Percentiles rank a stretch among this genome's conserved stretches.
phyloP scores from a whole-genome alignment of 2,113 vertebrate species.

The Chelonoidis abingdonii region DNA sequence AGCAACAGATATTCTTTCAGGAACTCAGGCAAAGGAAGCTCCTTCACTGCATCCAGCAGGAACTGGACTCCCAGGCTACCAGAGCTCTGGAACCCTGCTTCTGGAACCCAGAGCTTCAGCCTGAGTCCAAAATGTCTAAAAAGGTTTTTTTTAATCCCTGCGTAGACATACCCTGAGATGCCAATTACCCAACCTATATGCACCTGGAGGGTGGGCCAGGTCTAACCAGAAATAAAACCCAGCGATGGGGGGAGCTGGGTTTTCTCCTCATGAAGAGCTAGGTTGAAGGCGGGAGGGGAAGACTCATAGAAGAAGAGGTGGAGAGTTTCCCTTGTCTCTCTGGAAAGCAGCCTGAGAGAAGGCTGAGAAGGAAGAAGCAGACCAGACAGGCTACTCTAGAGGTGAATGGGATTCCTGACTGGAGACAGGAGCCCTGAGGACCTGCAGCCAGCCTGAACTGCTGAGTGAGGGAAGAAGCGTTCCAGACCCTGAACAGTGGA shows the following conservation, averaged over 20 bases:
- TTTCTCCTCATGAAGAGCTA: no score
- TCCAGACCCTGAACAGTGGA: not conserved
- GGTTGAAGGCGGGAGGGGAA: no score
- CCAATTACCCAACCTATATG: not conserved
- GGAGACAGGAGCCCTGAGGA: no score
- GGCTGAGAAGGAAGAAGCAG: no score
- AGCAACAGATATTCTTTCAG: slow-evolving; percentile 94
- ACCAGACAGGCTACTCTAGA: no score
- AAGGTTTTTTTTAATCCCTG: not conserved
- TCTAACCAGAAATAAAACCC: not conserved
- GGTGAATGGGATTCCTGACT: no score
- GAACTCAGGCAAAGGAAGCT: slow-evolving; percentile 90
- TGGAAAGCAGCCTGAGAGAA: no score
- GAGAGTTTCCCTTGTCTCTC: no score
- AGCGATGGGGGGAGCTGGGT: not conserved
- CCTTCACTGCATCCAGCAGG: slow-evolving; percentile 89
- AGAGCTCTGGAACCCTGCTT: not conserved
- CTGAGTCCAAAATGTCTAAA: not conserved
- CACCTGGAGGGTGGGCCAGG: not conserved
- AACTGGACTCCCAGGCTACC: slow-evolving; percentile 88
- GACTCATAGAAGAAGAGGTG: no score
- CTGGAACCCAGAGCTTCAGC: no score
- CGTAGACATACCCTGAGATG: not conserved
- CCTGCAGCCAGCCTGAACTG: no score
- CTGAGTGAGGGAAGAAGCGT: not conserved